Percentiles rank a stretch among this genome's conserved stretches.
These are phyloP conservation scores for Smutsia temminckii DNA, from an alignment of 2,797 vertebrate genomes.

Conservation along the genomic window DNA sequence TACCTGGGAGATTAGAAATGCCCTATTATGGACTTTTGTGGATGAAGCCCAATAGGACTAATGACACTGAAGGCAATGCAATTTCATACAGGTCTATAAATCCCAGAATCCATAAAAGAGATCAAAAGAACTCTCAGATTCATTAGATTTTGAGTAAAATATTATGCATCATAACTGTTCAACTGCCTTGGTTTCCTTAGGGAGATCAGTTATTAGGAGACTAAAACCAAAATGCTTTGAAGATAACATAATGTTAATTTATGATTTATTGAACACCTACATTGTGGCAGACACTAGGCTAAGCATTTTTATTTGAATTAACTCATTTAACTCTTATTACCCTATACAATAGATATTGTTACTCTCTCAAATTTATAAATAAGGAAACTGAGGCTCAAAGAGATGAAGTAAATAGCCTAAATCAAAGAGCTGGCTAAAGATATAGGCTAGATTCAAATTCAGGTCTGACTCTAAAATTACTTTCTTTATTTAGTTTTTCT, in stretches of 20 bases:
- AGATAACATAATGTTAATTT: background rate
- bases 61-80: background rate
- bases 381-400: background rate
- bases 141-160: constrained; percentile 41
- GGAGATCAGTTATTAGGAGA: background rate
- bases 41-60: constrained; percentile 20
- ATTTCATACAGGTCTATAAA: constrained; percentile 11
- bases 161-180: background rate
- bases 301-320: constrained; percentile 31
- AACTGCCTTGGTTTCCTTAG: background rate
- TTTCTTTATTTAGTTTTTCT: constrained; percentile 38
- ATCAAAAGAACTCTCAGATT: background rate
- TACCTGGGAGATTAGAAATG: background rate
- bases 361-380: background rate
- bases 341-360: background rate
- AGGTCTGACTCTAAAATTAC: background rate
- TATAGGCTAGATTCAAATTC: background rate
- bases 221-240: constrained; percentile 15
- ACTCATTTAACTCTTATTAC: background rate
- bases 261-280: background rate
- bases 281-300: background rate
- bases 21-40: background rate
- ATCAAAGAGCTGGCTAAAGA: background rate
- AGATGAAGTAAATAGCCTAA: background rate
- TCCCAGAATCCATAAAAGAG: background rate